Conservation (phyloP, 2,113 vertebrate genomes). For the Gymnobelideus leadbeateri region DNA sequence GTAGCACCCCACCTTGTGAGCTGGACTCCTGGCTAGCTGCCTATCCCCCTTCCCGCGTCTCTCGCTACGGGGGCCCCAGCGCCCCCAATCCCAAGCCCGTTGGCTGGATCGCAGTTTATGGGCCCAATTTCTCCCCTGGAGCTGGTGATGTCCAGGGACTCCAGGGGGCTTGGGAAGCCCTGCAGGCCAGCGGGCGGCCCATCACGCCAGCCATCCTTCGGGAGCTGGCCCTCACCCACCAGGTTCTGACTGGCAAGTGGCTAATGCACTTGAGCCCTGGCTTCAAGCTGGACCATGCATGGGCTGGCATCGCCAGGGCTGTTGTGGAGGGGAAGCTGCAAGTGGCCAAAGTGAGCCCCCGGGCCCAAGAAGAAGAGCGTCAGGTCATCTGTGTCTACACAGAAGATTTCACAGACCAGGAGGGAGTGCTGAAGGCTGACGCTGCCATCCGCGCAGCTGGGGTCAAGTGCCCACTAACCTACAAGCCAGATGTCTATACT, state of each 20-base stretch:
- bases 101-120: slow-evolving; percentile 90
- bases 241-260: slow-evolving; percentile 91
- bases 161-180: slow-evolving; percentile 91
- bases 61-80: slow-evolving; percentile 85
- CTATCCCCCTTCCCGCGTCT: slow-evolving; percentile 90
- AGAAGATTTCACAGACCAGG: slow-evolving; percentile 90
- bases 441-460: slow-evolving; percentile 88
- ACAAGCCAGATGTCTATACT: slow-evolving; percentile 94
- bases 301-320: slow-evolving; percentile 90
- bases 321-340: slow-evolving; percentile 87
- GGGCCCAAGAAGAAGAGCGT: slow-evolving; percentile 80
- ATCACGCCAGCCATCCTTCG: slow-evolving; percentile 87
- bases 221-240: slow-evolving; percentile 91
- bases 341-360: slow-evolving; percentile 89
- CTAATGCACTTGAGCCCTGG: slow-evolving; percentile 92
- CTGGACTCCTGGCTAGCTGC: slow-evolving; percentile 91
- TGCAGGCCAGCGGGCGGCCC: slow-evolving; percentile 86
- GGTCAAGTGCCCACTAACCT: slow-evolving; percentile 90
- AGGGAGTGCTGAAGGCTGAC: slow-evolving; percentile 88
- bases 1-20: slow-evolving; percentile 87
- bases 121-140: slow-evolving; percentile 80
- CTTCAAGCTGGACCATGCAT: slow-evolving; percentile 94
- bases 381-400: slow-evolving; percentile 94
- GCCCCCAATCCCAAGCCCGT: slow-evolving; percentile 83
- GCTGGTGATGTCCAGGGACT: slow-evolving; percentile 85